phyloP scores from a whole-genome alignment of 2,888 invertebrate genomes.

The Elysia crispata region DNA sequence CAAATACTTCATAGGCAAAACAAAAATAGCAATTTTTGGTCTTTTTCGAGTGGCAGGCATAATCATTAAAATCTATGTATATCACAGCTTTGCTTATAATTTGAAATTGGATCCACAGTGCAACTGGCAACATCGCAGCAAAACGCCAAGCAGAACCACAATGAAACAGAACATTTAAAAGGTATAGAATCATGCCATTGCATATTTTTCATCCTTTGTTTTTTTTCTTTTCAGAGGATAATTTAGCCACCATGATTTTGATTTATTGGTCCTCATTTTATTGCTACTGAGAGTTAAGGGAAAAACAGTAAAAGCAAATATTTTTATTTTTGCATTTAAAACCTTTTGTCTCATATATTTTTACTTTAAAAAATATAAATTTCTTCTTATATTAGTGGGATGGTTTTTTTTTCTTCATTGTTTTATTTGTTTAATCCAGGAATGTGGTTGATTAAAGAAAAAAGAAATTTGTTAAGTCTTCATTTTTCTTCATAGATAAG shows the following conservation, averaged over 20 bases:
- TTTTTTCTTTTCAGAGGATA: neutral
- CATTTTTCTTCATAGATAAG: no score
- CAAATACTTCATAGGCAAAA: no score
- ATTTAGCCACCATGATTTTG: neutral
- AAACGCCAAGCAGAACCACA: constrained; percentile 79
- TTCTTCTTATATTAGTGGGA: no score
- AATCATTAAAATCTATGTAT: neutral
- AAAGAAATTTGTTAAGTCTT: no score
- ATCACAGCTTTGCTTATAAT: neutral
- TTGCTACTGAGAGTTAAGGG: neutral
- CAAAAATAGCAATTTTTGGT: no score
- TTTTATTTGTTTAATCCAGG: no score
- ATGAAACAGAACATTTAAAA: constrained; percentile 79
- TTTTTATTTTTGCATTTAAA: neutral
- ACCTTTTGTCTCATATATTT: neutral
- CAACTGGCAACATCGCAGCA: constrained; percentile 77
- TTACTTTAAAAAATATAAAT: neutral
- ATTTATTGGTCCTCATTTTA: constrained; percentile 14
- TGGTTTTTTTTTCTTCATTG: no score
- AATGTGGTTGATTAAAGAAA: no score
- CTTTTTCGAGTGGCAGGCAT: no score
- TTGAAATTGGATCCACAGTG: constrained; percentile 57
- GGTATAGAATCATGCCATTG: constrained; percentile 71
- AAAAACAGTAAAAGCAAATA: neutral
- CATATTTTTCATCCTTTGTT: neutral